Conservation (phyloP, 2,888 invertebrate species). For the Rhodophaea formosa region DNA sequence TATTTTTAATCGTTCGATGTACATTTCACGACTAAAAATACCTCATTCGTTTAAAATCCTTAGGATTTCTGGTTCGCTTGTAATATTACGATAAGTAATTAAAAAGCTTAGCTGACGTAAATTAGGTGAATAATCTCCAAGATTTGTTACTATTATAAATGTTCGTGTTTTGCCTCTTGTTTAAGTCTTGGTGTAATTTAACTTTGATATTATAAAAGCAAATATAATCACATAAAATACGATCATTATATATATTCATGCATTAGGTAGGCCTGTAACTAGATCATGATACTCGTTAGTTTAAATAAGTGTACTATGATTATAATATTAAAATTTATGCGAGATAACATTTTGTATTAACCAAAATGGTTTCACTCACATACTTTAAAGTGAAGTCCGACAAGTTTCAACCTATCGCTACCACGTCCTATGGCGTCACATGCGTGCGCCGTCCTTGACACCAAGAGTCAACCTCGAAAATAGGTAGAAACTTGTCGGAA, state of each 20-base stretch:
- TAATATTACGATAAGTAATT: neutral
- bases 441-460: too few relatives aligned
- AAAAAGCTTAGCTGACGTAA: slow-evolving; percentile 20
- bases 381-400: too few relatives aligned
- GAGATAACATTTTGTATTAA: too few relatives aligned
- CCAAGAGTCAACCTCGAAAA: too few relatives aligned
- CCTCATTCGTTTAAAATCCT: slow-evolving; percentile 12
- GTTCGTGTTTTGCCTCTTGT: slow-evolving; percentile 1
- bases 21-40: slow-evolving; percentile 15
- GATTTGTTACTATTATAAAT: slow-evolving; percentile 11
- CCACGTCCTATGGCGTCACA: too few relatives aligned
- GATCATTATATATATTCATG: slow-evolving; percentile 42
- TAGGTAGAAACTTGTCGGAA: too few relatives aligned
- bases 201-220: slow-evolving; percentile 9
- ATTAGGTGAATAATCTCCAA: slow-evolving; percentile 5
- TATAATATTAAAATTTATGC: too few relatives aligned
- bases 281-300: neutral
- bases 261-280: slow-evolving; percentile 19
- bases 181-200: slow-evolving; percentile 18
- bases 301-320: neutral
- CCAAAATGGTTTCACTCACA: too few relatives aligned
- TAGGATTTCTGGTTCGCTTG: slow-evolving; percentile 9
- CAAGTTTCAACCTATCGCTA: too few relatives aligned
- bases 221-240: slow-evolving; percentile 16
- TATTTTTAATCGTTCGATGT: neutral